Conservation (phyloP, 2,888 invertebrate species). For the Diaperis boleti region DNA sequence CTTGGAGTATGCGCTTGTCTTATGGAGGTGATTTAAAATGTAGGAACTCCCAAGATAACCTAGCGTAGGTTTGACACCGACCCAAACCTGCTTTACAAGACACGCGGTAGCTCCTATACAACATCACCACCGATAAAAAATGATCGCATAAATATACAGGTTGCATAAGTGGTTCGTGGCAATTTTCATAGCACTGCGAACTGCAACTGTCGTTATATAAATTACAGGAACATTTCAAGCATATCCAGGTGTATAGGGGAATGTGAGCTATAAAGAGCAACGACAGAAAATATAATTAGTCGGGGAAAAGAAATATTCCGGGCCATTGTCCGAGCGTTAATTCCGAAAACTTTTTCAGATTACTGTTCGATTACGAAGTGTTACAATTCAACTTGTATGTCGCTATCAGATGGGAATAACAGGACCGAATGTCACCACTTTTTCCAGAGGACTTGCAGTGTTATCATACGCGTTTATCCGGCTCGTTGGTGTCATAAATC, state of each 20-base stretch:
- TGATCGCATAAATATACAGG: conserved; percentile 22
- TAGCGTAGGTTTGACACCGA: too few relatives aligned
- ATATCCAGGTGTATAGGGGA: conserved; percentile 33
- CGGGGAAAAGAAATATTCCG: not conserved
- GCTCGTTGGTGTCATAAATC: conserved; percentile 29
- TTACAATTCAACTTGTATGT: conserved; percentile 2
- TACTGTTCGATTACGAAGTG: not conserved
- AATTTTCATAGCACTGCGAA: conserved; percentile 31
- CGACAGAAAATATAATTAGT: conserved; percentile 18
- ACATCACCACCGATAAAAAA: conserved; percentile 12
- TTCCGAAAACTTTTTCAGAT: too few relatives aligned
- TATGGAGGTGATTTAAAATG: too few relatives aligned
- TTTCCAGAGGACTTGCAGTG: conserved; percentile 20
- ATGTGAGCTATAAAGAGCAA: conserved; percentile 11
- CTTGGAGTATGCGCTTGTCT: too few relatives aligned
- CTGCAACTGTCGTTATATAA: conserved; percentile 35
- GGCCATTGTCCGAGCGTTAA: conserved; percentile 1
- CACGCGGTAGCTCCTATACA: conserved; percentile 21
- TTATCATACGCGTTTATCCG: conserved; percentile 37
- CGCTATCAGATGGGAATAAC: conserved; percentile 9
- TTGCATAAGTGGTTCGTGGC: conserved; percentile 30
- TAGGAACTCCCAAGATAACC: too few relatives aligned
- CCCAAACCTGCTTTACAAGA: conserved; percentile 16
- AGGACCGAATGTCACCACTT: conserved; percentile 29
- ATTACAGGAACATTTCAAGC: conserved; percentile 33